A percentile compares a stretch with the other conserved stretches of the same genome.
phyloP scores from a whole-genome alignment of 2,113 vertebrate genomes.

The Siphamia tubifer region DNA sequence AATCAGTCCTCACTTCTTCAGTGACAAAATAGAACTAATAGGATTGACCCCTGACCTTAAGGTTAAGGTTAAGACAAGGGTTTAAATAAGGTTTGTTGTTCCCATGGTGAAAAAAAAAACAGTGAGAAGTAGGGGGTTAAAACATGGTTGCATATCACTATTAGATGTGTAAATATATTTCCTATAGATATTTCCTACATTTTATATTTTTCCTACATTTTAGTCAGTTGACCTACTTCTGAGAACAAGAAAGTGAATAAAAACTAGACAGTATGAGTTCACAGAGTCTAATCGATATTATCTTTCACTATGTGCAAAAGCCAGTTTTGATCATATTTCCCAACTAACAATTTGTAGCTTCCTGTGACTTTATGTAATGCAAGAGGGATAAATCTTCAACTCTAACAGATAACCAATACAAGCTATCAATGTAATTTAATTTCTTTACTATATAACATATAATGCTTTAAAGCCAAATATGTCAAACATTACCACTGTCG shows the following conservation, averaged over 20 bases:
- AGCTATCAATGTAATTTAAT: slow-evolving; percentile 2
- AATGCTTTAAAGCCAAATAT: slow-evolving; percentile 16
- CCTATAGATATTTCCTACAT: no score
- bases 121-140: neutral
- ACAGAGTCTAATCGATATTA: neutral
- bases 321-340: slow-evolving; percentile 9
- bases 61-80: neutral
- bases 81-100: neutral
- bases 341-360: neutral
- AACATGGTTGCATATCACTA: neutral
- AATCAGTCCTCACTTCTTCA: neutral
- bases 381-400: slow-evolving; percentile 18
- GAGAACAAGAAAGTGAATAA: neutral
- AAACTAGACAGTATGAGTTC: neutral
- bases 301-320: neutral
- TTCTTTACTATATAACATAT: slow-evolving; percentile 34
- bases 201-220: no score
- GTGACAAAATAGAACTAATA: neutral
- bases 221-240: neutral
- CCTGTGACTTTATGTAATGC: slow-evolving; percentile 23
- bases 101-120: neutral
- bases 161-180: neutral
- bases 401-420: slow-evolving; percentile 15
- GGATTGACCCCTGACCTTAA: neutral
- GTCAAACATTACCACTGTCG: neutral